phyloP scores from a whole-genome alignment of 2,888 invertebrate genomes.

The Acanthosepion esculentum region DNA sequence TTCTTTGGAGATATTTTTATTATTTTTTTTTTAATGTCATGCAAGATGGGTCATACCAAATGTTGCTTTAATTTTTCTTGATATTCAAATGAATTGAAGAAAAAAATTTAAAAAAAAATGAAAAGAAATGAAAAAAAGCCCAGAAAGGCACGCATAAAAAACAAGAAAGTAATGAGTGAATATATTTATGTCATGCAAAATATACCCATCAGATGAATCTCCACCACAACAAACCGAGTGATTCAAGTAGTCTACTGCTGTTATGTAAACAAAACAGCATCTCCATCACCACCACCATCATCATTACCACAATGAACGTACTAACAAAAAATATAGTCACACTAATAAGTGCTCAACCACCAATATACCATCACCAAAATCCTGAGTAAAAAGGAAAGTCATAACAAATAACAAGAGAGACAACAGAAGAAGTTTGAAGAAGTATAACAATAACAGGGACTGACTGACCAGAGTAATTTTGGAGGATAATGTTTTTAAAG shows the following conservation, averaged over 20 bases:
- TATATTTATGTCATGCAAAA: conserved; percentile 1
- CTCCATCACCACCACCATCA: not conserved
- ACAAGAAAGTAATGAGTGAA: not conserved
- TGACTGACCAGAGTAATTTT: too few relatives aligned
- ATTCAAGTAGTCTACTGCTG: not conserved
- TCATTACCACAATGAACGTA: not conserved
- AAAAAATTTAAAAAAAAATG: too few relatives aligned
- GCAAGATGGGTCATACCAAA: not conserved
- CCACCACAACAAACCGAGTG: not conserved
- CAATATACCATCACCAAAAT: not conserved
- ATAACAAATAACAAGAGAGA: not conserved
- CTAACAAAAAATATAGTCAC: not conserved
- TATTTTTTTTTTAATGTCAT: not conserved
- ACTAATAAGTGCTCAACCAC: not conserved
- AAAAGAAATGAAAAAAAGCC: not conserved
- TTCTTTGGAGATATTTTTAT: not conserved
- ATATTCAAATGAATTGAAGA: not conserved
- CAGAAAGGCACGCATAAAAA: not conserved
- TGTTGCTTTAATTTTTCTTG: not conserved
- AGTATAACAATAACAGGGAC: not conserved
- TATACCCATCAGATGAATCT: not conserved
- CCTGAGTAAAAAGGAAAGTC: not conserved
- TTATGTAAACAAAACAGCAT: not conserved
- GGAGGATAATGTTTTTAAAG: too few relatives aligned
- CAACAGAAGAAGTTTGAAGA: not conserved